These are phyloP conservation scores for Acanthornis magna DNA, from an alignment of 2,797 vertebrate species.

Conservation along the genomic window DNA sequence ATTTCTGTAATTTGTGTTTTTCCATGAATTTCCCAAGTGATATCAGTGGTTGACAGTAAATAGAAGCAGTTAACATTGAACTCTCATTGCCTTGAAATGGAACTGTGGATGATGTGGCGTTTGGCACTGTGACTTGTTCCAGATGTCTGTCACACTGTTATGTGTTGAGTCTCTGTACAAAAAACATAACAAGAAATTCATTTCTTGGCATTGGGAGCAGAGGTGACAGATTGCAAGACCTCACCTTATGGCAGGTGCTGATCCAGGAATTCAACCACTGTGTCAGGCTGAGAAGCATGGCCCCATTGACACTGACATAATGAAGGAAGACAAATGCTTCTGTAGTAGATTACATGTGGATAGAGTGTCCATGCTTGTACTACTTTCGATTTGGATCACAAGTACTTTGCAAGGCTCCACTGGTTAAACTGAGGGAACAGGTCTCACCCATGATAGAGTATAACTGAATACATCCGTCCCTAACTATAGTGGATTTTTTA, in stretches of 20 bases:
- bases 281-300: background rate
- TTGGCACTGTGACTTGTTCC: background rate
- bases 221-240: background rate
- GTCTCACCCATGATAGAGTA: background rate
- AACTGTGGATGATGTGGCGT: background rate
- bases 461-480: background rate
- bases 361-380: background rate
- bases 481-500: background rate
- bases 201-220: background rate
- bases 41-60: background rate
- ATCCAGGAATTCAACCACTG: background rate
- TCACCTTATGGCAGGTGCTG: background rate
- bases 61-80: background rate
- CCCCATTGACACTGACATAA: background rate
- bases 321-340: background rate
- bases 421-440: background rate
- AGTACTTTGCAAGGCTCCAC: background rate
- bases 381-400: background rate
- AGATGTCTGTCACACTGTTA: background rate
- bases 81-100: background rate
- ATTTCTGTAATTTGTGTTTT: background rate
- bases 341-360: background rate
- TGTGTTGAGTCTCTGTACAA: background rate
- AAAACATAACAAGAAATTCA: background rate
- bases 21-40: background rate